Evolutionary conservation across 2,888 invertebrate genomes (phyloP).

Genomic region (Apomyelois bistriatella): DNA sequence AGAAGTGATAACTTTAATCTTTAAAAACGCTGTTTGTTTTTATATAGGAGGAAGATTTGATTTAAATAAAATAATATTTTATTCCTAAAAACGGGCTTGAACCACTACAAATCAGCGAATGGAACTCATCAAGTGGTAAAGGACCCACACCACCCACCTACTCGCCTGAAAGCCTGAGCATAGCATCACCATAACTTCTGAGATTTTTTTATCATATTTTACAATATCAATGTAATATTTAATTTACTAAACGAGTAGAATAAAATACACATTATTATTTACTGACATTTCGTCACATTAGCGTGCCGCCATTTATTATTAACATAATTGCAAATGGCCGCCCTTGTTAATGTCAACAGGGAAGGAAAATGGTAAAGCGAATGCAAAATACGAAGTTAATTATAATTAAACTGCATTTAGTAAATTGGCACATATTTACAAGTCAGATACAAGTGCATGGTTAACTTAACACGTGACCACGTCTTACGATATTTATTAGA

Average conservation of each 20-base stretch:
- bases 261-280: not conserved
- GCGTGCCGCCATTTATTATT: not conserved
- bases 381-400: constrained; percentile 8
- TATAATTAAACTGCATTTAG: constrained; percentile 6
- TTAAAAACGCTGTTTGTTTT: no score
- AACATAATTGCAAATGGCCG: not conserved
- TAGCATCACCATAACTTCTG: no score
- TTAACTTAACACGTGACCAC: constrained; percentile 2
- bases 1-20: no score
- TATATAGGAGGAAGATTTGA: no score
- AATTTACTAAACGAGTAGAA: not conserved
- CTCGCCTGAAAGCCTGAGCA: no score
- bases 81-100: no score
- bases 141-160: no score
- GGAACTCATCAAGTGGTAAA: no score
- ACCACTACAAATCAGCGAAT: no score
- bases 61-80: no score
- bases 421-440: constrained; percentile 9
- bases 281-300: constrained; percentile 4
- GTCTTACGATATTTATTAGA: not conserved
- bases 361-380: constrained; percentile 26
- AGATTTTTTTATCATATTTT: no score
- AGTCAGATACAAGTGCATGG: not conserved
- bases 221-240: not conserved
- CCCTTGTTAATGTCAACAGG: constrained; percentile 27